phyloP scores from a whole-genome alignment of 1,140 invertebrate species.

The Octopus sinensis region DNA sequence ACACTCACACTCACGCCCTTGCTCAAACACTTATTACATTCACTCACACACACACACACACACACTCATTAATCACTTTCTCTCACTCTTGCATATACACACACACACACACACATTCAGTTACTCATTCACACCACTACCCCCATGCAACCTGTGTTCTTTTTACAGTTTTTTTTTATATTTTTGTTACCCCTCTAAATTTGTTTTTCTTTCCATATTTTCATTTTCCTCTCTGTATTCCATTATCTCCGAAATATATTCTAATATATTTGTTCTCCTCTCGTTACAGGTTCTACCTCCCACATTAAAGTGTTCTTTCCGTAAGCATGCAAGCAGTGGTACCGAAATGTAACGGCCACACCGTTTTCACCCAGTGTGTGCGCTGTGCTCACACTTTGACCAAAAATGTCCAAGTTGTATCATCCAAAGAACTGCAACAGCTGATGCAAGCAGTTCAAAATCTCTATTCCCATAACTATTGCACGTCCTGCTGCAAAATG shows the following conservation, averaged over 20 bases:
- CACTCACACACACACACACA: no score
- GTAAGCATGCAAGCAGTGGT: background rate
- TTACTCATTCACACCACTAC: no score
- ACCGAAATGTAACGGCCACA: constrained; percentile 4
- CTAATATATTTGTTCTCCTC: background rate
- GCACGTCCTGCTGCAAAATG: constrained; percentile 6
- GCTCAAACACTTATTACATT: no score
- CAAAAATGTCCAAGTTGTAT: background rate
- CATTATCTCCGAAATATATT: background rate
- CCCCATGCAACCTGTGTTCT: background rate
- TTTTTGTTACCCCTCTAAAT: background rate
- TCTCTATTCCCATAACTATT: background rate
- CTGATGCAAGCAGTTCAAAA: background rate
- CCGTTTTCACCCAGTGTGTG: background rate
- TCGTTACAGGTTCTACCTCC: background rate
- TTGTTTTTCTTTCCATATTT: background rate
- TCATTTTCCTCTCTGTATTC: background rate
- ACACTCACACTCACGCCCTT: no score
- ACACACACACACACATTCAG: background rate
- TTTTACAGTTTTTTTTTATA: background rate
- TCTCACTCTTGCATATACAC: no score
- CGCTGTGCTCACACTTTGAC: constrained; percentile 1
- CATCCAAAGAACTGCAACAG: constrained; percentile 1
- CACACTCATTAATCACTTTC: no score
- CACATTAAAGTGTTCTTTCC: background rate